Evolutionary conservation across 53 echinoderm and acorn worm genomes (phyloP).

Genomic region (Temnopleurus reevesii): DNA sequence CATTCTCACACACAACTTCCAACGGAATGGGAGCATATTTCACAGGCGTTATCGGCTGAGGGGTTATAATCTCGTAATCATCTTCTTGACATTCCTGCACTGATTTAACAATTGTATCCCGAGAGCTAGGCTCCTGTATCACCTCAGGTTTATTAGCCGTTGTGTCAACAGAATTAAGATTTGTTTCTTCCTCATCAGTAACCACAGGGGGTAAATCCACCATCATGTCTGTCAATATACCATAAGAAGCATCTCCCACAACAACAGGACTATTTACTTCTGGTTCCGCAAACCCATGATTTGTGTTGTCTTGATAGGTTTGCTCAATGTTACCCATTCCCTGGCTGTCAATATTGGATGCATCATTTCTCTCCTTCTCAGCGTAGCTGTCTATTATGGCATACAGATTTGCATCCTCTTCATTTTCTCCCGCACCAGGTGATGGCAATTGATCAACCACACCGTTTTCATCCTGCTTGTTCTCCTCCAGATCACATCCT

Average conservation of each 20-base stretch:
- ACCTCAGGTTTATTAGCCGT: background rate
- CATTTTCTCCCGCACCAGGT: background rate
- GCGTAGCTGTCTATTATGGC: background rate
- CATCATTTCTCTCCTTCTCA: slow-evolving; percentile 23
- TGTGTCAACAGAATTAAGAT: background rate
- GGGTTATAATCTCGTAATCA: slow-evolving; percentile 30
- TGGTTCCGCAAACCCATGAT: slow-evolving; percentile 28
- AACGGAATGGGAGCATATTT: background rate
- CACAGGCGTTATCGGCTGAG: background rate
- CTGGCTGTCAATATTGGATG: background rate
- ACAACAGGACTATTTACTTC: background rate
- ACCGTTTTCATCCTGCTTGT: background rate
- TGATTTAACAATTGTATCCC: background rate
- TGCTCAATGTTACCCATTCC: background rate
- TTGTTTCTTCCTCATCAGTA: background rate
- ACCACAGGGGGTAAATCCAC: background rate
- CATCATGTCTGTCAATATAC: background rate
- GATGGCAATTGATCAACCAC: background rate
- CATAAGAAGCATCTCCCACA: background rate
- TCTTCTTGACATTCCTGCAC: background rate
- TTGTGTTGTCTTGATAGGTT: background rate
- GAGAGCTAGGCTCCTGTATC: background rate
- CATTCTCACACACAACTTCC: slow-evolving; percentile 16
- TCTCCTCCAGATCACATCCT: background rate
- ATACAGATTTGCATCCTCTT: background rate